Conservation (phyloP, 2,888 invertebrate genomes). For the Coelinius sp. region DNA sequence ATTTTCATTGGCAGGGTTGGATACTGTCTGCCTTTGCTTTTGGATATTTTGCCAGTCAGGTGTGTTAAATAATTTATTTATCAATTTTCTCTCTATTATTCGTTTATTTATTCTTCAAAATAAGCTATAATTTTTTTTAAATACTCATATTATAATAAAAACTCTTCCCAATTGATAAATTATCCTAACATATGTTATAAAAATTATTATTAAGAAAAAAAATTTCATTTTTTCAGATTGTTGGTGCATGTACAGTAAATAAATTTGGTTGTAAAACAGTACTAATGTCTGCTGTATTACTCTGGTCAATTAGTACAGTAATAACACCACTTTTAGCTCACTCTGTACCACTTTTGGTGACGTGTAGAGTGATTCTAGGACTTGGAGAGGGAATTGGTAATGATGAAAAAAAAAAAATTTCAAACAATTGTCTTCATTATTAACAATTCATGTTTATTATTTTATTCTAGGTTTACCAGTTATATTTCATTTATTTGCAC, state of each 20-base stretch:
- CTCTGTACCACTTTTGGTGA: conserved; percentile 76
- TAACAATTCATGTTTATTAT: not conserved
- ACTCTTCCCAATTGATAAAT: too few relatives aligned
- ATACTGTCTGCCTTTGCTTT: conserved; percentile 83
- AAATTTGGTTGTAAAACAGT: conserved; percentile 80
- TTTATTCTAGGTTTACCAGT: conserved; percentile 78
- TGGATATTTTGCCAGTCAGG: conserved; percentile 84
- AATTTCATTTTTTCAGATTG: conserved; percentile 69
- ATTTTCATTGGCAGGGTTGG: conserved; percentile 81
- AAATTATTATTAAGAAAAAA: not conserved
- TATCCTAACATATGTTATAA: too few relatives aligned
- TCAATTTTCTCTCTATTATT: too few relatives aligned
- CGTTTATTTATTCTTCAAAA: too few relatives aligned
- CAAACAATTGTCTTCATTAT: too few relatives aligned
- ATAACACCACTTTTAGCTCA: conserved; percentile 80
- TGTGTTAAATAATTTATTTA: conserved; percentile 60
- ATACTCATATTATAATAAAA: too few relatives aligned
- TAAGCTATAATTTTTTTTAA: too few relatives aligned
- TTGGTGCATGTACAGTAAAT: conserved; percentile 79
- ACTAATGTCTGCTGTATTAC: conserved; percentile 77
- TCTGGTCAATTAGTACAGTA: conserved; percentile 82
- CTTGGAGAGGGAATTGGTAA: conserved; percentile 82
- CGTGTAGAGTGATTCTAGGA: conserved; percentile 78
- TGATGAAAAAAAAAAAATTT: too few relatives aligned
- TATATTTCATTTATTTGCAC: conserved; percentile 82